A percentile compares a stretch with the other conserved stretches of the same genome.
Evolutionary conservation across 2,888 invertebrate genomes (phyloP).

Genomic region (Mantis religiosa): DNA sequence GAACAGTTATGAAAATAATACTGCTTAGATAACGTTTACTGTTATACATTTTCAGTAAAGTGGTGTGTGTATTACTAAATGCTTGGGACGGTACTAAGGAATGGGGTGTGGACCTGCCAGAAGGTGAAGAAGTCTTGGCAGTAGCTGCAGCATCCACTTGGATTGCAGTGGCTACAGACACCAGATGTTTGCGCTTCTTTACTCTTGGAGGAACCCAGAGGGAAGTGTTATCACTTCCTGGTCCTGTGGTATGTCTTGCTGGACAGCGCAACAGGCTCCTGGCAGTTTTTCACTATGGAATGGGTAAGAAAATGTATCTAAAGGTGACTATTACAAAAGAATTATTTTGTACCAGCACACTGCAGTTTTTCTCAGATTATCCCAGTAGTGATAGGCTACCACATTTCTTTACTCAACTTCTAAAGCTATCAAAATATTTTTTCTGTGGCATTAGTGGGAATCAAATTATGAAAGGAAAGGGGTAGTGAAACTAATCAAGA

Average conservation of each 20-base stretch:
- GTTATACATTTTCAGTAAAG: conserved; percentile 24
- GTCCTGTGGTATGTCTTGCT: conserved; percentile 65
- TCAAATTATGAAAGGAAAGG: too few relatives aligned
- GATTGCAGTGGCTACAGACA: conserved; percentile 74
- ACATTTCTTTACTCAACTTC: too few relatives aligned
- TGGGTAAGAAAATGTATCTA: conserved; percentile 39
- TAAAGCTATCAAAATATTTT: too few relatives aligned
- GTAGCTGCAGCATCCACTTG: conserved; percentile 64
- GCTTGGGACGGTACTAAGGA: conserved; percentile 57
- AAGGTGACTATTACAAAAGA: background rate
- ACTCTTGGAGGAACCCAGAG: conserved; percentile 84
- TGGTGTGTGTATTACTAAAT: conserved; percentile 30
- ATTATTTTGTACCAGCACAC: too few relatives aligned
- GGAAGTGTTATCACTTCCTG: conserved; percentile 68
- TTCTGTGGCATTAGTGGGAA: too few relatives aligned
- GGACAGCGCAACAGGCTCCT: conserved; percentile 59
- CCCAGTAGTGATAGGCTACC: too few relatives aligned
- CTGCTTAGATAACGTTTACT: too few relatives aligned
- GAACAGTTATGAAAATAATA: too few relatives aligned
- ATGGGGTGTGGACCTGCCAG: conserved; percentile 76
- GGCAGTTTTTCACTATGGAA: conserved; percentile 62
- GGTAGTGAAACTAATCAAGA: too few relatives aligned
- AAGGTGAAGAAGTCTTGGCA: conserved; percentile 71
- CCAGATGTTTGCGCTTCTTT: conserved; percentile 74
- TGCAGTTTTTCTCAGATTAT: too few relatives aligned